A percentile compares a stretch with the other conserved stretches of the same genome.
Conservation (phyloP, 2,888 invertebrate genomes). For the Cryptus viduatorius region DNA sequence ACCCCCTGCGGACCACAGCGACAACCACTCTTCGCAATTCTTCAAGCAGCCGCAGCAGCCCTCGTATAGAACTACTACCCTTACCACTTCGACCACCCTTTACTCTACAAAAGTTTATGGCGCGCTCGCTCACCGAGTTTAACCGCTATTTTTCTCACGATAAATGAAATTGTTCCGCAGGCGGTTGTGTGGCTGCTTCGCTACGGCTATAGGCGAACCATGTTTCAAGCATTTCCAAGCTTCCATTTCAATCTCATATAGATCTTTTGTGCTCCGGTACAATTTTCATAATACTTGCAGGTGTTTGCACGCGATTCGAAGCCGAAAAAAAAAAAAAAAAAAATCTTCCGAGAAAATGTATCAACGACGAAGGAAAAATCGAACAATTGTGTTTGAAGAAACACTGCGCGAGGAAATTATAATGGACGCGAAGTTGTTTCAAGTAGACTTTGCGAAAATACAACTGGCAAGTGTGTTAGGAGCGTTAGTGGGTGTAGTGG, state of each 20-base stretch:
- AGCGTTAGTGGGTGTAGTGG: neutral
- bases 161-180: slow-evolving; percentile 82
- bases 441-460: slow-evolving; percentile 15
- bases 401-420: neutral
- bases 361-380: neutral
- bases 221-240: slow-evolving; percentile 50
- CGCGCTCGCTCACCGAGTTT: slow-evolving; percentile 74
- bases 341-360: neutral
- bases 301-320: too few species aligned
- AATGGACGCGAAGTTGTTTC: neutral
- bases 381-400: neutral
- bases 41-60: slow-evolving; percentile 34
- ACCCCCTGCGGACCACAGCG: slow-evolving; percentile 58
- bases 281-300: neutral
- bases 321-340: neutral
- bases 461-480: slow-evolving; percentile 32
- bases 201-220: neutral
- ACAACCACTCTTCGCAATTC: slow-evolving; percentile 55
- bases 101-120: slow-evolving; percentile 72
- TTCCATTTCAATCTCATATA: slow-evolving; percentile 21
- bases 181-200: slow-evolving; percentile 46
- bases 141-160: slow-evolving; percentile 81
- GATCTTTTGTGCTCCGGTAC: neutral
- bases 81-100: slow-evolving; percentile 49
- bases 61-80: slow-evolving; percentile 41